phyloP scores from a whole-genome alignment of 2,113 vertebrate species.

The Gambusia holbrooki region DNA sequence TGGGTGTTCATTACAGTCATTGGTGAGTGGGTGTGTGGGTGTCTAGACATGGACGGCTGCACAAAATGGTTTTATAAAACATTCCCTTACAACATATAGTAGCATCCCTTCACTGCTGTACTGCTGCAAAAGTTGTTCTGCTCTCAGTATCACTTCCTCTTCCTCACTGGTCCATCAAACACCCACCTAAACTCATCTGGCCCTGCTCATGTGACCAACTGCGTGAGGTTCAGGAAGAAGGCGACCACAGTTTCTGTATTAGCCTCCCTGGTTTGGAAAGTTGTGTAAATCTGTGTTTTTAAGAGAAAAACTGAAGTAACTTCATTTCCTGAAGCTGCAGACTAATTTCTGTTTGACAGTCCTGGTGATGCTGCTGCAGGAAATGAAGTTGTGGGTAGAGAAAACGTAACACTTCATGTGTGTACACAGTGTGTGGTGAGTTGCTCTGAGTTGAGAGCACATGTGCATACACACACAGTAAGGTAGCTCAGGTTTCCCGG shows the following conservation, averaged over 20 bases:
- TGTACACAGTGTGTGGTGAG: conserved; percentile 2
- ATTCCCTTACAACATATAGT: conserved; percentile 12
- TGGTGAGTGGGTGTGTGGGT: conserved; percentile 19
- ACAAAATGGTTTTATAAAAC: conserved; percentile 43
- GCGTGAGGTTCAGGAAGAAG: conserved; percentile 3
- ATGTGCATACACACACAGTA: not conserved
- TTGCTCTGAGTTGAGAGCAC: conserved; percentile 9
- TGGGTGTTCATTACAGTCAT: not conserved
- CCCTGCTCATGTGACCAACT: conserved; percentile 26
- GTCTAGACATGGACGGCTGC: conserved; percentile 62
- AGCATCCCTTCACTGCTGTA: conserved; percentile 9
- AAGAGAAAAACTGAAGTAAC: conserved; percentile 11
- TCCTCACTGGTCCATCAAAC: conserved; percentile 22
- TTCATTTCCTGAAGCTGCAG: not conserved
- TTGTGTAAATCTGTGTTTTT: conserved; percentile 3
- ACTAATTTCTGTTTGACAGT: not conserved
- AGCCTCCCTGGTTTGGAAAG: not conserved
- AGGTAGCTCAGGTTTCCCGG: conserved; percentile 33
- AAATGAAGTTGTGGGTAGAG: conserved; percentile 39
- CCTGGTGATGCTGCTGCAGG: conserved; percentile 38
- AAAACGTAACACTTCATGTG: conserved; percentile 5
- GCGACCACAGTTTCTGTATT: conserved; percentile 22
- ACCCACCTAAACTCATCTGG: conserved; percentile 17
- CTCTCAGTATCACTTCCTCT: conserved; percentile 62
- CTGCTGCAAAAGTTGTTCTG: conserved; percentile 16